Base-by-base conservation (phyloP, 2,113 vertebrate species). In the Hippocampus mohnikei region DNA sequence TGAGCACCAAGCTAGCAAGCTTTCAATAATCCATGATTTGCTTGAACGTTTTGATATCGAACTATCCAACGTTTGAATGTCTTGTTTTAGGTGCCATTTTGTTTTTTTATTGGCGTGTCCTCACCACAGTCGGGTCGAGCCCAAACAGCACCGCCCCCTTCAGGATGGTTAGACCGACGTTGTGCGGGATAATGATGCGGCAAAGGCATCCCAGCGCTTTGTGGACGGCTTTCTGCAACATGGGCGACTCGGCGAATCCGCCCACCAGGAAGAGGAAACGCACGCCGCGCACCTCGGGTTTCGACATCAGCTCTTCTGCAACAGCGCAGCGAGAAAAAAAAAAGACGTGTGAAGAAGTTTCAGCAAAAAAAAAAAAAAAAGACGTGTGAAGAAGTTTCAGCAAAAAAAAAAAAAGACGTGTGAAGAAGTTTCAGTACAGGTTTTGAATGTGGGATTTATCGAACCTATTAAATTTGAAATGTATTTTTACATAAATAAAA, bases 81-180 rank as follows among this genome's bases (percentile, higher is more conserved):
- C 56, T 59, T 59, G n/a, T 59, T 59, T 27, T 25, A 27, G 11
- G 9, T n/a, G 56, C 10, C n/a, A 25, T 37, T 37, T 37, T 37
- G 33, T 6, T 37, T 6, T n/a, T 23, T 27, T 9, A 13, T 1
- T 52, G 16, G 60, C 1, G 52, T 52, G 0, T 5, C 59, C 85
- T 85, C 70, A 91, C 96, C 78, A 98, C 94, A 0, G 94, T 93
- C 29, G 96, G 96, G 74, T 97, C 95, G 50, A 98, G 93, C 3
- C 97, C 96, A 0, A 99, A 98, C 48, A 99, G 93, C 84, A 99
- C 96, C 0, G 97, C 97, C 0, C 97, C 96, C 27, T 99, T 98
- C 67, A 99, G 94, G 81, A 97, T 98, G 75, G 96, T 98, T 72
- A 99, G 88, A 13, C 95, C 94, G 13, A 98, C 96, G 0, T 98